These are phyloP conservation scores for Aleiodes leptofemur DNA, from an alignment of 2,888 invertebrate species.

Conservation along the genomic window DNA sequence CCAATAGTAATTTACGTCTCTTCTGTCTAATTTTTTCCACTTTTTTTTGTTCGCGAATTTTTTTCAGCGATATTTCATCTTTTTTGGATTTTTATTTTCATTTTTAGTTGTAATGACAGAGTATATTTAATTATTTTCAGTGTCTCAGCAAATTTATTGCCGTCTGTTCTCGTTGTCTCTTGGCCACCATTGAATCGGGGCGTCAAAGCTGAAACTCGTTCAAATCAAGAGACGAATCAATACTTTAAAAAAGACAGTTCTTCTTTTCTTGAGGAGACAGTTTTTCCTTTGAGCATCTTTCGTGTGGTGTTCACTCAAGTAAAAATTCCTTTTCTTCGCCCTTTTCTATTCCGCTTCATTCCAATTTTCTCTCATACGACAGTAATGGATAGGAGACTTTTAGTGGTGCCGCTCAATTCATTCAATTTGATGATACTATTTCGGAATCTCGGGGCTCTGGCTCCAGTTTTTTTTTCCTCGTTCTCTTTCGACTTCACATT, in stretches of 20 bases:
- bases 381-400: conserved; percentile 43
- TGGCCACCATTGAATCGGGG: conserved; percentile 27
- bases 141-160: background rate
- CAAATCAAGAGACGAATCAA: conserved; percentile 44
- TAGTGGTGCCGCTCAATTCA: conserved; percentile 34
- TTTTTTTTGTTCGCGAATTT: background rate
- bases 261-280: conserved; percentile 12
- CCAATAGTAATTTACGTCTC: conserved; percentile 15
- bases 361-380: conserved; percentile 35
- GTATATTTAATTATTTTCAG: conserved; percentile 1
- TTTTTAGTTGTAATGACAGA: background rate
- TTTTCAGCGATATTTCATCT: background rate
- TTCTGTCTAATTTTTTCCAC: background rate
- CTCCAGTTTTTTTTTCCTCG: too few relatives aligned
- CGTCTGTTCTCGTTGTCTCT: conserved; percentile 3
- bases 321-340: conserved; percentile 34
- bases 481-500: conserved; percentile 6
- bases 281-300: conserved; percentile 46
- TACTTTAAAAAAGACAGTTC: conserved; percentile 26
- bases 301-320: conserved; percentile 41
- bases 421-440: conserved; percentile 28
- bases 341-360: conserved; percentile 36
- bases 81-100: background rate
- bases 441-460: background rate
- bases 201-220: conserved; percentile 45